These are phyloP conservation scores for Drosophila bunnanda DNA, from an alignment of 2,888 invertebrate species.

Conservation along the genomic window DNA sequence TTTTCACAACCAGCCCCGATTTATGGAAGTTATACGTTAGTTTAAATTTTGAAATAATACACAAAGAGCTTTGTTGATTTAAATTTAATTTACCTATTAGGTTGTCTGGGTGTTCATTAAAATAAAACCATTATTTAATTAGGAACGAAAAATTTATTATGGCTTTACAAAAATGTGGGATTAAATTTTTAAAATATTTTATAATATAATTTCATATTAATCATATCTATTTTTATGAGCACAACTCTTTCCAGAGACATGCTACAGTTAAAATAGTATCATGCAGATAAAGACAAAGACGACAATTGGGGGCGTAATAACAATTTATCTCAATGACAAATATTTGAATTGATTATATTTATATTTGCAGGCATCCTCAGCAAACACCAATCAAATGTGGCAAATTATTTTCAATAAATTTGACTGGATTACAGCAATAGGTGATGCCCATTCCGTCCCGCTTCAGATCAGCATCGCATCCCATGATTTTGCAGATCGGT, in stretches of 20 bases:
- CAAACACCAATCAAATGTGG: slow-evolving; percentile 34
- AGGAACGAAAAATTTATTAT: not conserved
- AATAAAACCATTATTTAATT: not conserved
- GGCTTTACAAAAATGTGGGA: no score
- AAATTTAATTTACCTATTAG: not conserved
- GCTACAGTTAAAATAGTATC: not conserved
- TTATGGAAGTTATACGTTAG: not conserved
- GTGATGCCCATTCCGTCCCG: slow-evolving; percentile 11
- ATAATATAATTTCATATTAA: no score
- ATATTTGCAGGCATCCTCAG: no score
- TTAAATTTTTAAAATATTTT: no score
- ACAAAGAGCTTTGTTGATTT: not conserved
- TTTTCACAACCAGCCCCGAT: not conserved
- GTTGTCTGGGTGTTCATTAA: not conserved
- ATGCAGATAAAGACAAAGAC: not conserved
- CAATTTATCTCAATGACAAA: not conserved
- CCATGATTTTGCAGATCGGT: not conserved
- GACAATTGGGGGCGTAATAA: not conserved
- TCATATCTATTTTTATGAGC: no score
- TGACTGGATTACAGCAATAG: slow-evolving; percentile 49
- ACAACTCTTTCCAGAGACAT: not conserved
- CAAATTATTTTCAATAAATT: slow-evolving; percentile 41
- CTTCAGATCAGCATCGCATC: not conserved
- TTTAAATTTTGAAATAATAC: not conserved
- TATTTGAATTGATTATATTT: no score